Base-by-base conservation (phyloP, 2,888 invertebrate species). In the Meteorus cinctellus region DNA sequence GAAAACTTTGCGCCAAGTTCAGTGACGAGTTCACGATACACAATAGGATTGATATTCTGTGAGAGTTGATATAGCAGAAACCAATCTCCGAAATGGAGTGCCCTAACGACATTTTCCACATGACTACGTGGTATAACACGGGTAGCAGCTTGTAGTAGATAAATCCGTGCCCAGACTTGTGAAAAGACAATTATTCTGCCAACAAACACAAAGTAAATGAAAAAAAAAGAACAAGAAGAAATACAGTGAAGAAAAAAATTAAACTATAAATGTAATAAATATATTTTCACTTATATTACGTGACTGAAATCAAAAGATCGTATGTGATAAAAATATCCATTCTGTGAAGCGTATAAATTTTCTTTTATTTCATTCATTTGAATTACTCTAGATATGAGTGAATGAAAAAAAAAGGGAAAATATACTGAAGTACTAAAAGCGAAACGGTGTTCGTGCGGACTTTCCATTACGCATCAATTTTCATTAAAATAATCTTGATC, bases 51-150 rank as follows among this genome's bases (percentile, higher is more conserved):
- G 82, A 96, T 92, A 87, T 96, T 96, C 85, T 94, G 94, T 75
- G 95, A 94, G 66, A 96, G 90, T 85, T 94, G 93, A 86, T 94
- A 93, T 12, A 96, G 89, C 48, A 96, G 86, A 87, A 96, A 96
- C 94, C 95, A 96, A 87, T 96, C 96, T 0, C 94, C 94, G 77
- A 93, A 93, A 72, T 92, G 91, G 60, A 93, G 90, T 72, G 89
- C 89, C 76, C 90, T 90, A 0, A 92, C 91, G 77, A 94, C 91
- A 70, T 89, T 89, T 0, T 90, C 90, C 6, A 93, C 91, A 55
- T 91, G 88, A 81, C 90, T 90, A 34, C 90, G 90, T 14, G 90
- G 88, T 74, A 93, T 91, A 27, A 92, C 91, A 73, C 93, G 90
- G 41, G 93, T 90, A 81, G 93, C 93, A 0, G 93, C 93, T 85